These are phyloP conservation scores for Diarsia dahlii DNA, from an alignment of 2,888 invertebrate genomes.

Conservation along the genomic window DNA sequence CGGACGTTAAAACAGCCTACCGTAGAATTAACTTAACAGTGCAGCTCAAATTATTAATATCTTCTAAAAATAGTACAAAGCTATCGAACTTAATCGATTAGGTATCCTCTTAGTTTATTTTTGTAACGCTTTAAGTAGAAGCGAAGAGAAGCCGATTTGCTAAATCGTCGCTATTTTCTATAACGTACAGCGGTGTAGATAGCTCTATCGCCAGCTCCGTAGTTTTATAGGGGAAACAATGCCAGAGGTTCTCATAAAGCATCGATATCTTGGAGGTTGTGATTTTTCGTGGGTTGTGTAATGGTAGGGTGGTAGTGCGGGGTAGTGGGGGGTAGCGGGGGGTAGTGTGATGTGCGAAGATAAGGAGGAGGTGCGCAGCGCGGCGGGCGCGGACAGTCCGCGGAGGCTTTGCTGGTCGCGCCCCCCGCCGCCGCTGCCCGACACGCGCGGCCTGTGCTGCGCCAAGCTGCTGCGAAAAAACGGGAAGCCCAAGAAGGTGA, in stretches of 20 bases:
- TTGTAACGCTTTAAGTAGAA: slow-evolving; percentile 64
- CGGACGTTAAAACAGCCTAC: slow-evolving; percentile 84
- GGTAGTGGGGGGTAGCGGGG: slow-evolving; percentile 67
- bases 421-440: slow-evolving; percentile 90
- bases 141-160: slow-evolving; percentile 63
- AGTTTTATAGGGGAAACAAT: slow-evolving; percentile 86
- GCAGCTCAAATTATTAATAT: slow-evolving; percentile 63
- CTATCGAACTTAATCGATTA: slow-evolving; percentile 84
- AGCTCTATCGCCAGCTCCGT: slow-evolving; percentile 80
- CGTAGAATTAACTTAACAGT: slow-evolving; percentile 80
- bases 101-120: slow-evolving; percentile 66
- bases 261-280: slow-evolving; percentile 87
- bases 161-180: slow-evolving; percentile 79
- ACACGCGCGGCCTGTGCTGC: slow-evolving; percentile 95
- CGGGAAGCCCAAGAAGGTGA: slow-evolving; percentile 95
- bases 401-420: slow-evolving; percentile 85
- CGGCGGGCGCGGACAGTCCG: slow-evolving; percentile 82
- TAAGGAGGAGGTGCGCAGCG: slow-evolving; percentile 86
- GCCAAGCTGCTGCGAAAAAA: slow-evolving; percentile 95
- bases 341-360: slow-evolving; percentile 84
- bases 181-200: slow-evolving; percentile 81
- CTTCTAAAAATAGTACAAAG: slow-evolving; percentile 84
- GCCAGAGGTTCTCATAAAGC: slow-evolving; percentile 87
- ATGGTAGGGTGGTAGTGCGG: slow-evolving; percentile 72
- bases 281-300: slow-evolving; percentile 83